Conservation (phyloP, 2,113 vertebrate species). For the Limanda limanda region DNA sequence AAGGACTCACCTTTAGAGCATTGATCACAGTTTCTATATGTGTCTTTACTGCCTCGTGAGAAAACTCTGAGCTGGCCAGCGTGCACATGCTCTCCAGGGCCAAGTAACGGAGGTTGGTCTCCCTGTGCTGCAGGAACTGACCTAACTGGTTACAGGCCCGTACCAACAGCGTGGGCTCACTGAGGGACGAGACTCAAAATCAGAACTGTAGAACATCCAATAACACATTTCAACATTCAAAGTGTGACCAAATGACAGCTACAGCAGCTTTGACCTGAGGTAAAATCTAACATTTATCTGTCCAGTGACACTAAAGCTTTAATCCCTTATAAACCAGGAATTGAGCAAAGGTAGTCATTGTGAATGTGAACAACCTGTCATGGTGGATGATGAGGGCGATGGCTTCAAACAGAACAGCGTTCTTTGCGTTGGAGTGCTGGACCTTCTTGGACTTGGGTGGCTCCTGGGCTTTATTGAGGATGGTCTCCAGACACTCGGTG, state of each 20-base stretch:
- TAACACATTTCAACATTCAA: not conserved
- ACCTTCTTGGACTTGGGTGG: conserved; percentile 93
- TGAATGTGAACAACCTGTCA: conserved; percentile 77
- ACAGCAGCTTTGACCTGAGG: not conserved
- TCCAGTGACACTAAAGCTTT: no score
- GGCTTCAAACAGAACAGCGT: conserved; percentile 90
- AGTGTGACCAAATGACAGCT: not conserved
- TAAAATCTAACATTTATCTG: not conserved
- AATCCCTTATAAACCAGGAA: not conserved
- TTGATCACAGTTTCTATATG: conserved; percentile 86
- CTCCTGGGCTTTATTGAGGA: conserved; percentile 92
- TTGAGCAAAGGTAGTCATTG: not conserved
- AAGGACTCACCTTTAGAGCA: conserved; percentile 79
- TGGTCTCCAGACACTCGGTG: conserved; percentile 90
- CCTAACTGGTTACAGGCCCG: conserved; percentile 85
- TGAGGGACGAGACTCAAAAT: conserved; percentile 32
- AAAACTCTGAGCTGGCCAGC: conserved; percentile 82
- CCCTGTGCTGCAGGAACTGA: conserved; percentile 85
- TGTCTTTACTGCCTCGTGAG: conserved; percentile 83
- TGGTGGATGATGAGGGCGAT: conserved; percentile 92
- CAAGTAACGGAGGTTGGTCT: conserved; percentile 86
- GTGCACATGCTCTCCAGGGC: conserved; percentile 87
- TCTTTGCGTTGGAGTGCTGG: conserved; percentile 93
- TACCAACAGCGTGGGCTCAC: conserved; percentile 84
- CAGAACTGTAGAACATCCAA: not conserved